Evolutionary conservation across 1,140 invertebrate species (phyloP), one percentile per base, ranked within the genome.

Genomic region (Drosophila tani): DNA sequence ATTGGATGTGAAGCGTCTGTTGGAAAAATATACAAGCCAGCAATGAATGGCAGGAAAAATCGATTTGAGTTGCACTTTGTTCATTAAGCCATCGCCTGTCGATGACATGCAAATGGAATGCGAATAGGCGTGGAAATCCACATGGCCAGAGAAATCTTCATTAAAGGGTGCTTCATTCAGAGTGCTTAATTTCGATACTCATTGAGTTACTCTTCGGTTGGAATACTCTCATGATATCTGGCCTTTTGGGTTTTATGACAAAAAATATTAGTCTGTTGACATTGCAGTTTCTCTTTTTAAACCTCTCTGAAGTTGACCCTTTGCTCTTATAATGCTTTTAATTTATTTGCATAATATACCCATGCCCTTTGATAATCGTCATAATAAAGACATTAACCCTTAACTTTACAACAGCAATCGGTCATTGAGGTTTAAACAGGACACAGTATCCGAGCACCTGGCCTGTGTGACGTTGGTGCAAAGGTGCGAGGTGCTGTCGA

Each of bases 1-100:
- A 62, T 78, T 69, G 56, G 38, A 45, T 56, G 45, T 66, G 71
- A 77, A 56, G 38, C 46, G 50, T 70, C 64, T 64, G 58, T n/a
- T 21, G 45, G 9, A 29, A 64, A 40, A 67, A 64, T 51, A 51
- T 38, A 50, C 38, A 29, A n/a, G 24, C 35, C 12, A 21, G 47
- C 12, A 40, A 51, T 69, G 62, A 74, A 50, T 55, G 43, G 35
- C 41, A 35, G 19, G 14, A 19, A 43, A 68, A 51, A 77, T 68
- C 55, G 73, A 77, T 68, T 38, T 17, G 19, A 38, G 35, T 27
- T 68, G 64, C 64, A 50, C 17, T 47, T 47, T 27, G 46, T 59
- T 59, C 46, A 73, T 73, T 73, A 71, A 50, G 68, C 53, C 67
- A 50, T 11, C 45, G 50, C 53, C 69, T 38, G 29, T 55, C 51